Evolutionary conservation across 2,113 vertebrate species (phyloP).

Genomic region (Tupaia tana): DNA sequence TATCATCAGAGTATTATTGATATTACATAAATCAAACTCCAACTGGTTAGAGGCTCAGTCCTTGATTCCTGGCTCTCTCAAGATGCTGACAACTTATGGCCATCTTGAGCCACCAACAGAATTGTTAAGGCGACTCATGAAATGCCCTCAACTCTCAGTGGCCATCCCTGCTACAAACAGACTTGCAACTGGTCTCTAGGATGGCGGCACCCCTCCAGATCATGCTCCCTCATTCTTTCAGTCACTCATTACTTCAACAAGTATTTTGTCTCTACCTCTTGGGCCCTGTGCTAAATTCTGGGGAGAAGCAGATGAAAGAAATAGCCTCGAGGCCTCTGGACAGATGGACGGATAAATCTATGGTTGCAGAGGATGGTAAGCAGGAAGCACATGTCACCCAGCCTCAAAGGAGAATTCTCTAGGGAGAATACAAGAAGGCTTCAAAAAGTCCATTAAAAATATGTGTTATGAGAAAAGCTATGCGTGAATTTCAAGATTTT

Average conservation of each 20-base stretch:
- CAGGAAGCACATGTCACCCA: not conserved
- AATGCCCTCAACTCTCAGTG: constrained; percentile 31
- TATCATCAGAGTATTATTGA: constrained; percentile 45
- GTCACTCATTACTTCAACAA: not conserved
- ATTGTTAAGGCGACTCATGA: not conserved
- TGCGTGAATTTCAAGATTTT: too few relatives aligned
- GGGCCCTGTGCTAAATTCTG: not conserved
- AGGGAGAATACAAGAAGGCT: not conserved
- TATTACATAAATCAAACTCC: constrained; percentile 49
- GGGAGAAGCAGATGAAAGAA: not conserved
- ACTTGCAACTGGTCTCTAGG: not conserved
- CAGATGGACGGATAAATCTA: not conserved
- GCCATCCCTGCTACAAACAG: constrained; percentile 32
- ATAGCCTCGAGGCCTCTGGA: not conserved
- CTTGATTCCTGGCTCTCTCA: constrained; percentile 19
- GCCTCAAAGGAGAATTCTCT: not conserved
- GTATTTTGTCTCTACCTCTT: not conserved
- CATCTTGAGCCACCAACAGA: constrained; percentile 15
- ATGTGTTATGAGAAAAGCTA: too few relatives aligned
- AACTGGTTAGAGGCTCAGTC: not conserved
- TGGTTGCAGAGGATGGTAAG: not conserved
- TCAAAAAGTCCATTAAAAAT: too few relatives aligned
- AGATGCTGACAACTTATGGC: not conserved
- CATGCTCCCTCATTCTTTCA: not conserved
- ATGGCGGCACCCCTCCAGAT: not conserved